phyloP scores from a whole-genome alignment of 2,888 invertebrate genomes.

The Drosophila formosana region DNA sequence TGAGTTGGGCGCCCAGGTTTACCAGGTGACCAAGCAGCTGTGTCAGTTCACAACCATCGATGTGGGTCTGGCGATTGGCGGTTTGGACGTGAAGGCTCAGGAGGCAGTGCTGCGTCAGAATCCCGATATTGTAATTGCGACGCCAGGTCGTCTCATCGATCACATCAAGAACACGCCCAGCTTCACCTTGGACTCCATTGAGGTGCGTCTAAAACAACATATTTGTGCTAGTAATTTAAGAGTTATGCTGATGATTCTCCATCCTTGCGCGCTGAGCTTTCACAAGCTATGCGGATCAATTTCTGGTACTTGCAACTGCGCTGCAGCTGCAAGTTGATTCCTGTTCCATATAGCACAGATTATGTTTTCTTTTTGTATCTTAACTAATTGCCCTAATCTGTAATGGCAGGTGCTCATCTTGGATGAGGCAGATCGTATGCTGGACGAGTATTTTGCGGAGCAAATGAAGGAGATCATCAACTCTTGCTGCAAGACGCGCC shows the following conservation, averaged over 20 bases:
- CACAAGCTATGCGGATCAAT: constrained; percentile 35
- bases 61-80: constrained; percentile 94
- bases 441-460: constrained; percentile 99
- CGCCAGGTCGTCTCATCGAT: constrained; percentile 98
- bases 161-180: constrained; percentile 98
- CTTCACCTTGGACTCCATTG: constrained; percentile 95
- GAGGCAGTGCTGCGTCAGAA: constrained; percentile 93
- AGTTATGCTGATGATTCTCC: constrained; percentile 78
- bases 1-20: constrained; percentile 99
- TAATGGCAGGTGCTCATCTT: constrained; percentile 86
- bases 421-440: constrained; percentile 93
- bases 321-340: constrained; percentile 74
- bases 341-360: not conserved
- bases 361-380: not conserved
- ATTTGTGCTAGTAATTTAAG: rapidly evolving
- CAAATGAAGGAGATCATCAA: constrained; percentile 99
- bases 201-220: constrained; percentile 86
- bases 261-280: constrained; percentile 85
- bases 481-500: constrained; percentile 95
- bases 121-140: constrained; percentile 99
- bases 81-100: constrained; percentile 93
- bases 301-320: constrained; percentile 57
- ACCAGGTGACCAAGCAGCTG: constrained; percentile 96
- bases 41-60: constrained; percentile 94
- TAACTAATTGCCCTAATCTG: not conserved